Evolutionary conservation across 2,888 invertebrate species (phyloP).

Genomic region (Callyntrura guangdongensis): DNA sequence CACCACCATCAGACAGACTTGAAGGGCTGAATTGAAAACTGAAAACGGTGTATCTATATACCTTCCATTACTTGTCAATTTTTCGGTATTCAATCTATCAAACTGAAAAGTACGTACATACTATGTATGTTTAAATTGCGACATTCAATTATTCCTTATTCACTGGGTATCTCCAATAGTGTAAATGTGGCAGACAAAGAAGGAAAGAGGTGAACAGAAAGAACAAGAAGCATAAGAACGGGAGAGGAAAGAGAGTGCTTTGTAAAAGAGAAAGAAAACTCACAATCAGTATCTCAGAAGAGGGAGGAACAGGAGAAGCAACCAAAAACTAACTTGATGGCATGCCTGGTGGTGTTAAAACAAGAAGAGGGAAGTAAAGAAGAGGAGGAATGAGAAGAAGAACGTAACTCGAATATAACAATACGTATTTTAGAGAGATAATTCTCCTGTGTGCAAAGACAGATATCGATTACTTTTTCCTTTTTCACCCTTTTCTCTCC

Average conservation of each 20-base stretch:
- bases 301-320: background rate
- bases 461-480: constrained; percentile 11
- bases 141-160: background rate
- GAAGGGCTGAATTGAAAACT: constrained; percentile 19
- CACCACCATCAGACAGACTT: background rate
- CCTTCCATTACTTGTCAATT: background rate
- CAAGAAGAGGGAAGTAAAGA: background rate
- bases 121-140: constrained; percentile 1
- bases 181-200: background rate
- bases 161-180: background rate
- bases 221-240: background rate
- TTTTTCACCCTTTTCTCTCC: background rate
- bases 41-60: background rate
- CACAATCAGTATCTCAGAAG: background rate
- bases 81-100: constrained; percentile 44
- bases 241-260: background rate
- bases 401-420: background rate
- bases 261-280: background rate
- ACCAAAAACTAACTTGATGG: no score
- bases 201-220: background rate
- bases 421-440: background rate
- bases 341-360: no score
- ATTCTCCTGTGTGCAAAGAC: constrained; percentile 7
- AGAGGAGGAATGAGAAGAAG: background rate
- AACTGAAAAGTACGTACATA: constrained; percentile 23